Conservation (phyloP, 2,113 vertebrate species). For the Oreochromis niloticus region DNA sequence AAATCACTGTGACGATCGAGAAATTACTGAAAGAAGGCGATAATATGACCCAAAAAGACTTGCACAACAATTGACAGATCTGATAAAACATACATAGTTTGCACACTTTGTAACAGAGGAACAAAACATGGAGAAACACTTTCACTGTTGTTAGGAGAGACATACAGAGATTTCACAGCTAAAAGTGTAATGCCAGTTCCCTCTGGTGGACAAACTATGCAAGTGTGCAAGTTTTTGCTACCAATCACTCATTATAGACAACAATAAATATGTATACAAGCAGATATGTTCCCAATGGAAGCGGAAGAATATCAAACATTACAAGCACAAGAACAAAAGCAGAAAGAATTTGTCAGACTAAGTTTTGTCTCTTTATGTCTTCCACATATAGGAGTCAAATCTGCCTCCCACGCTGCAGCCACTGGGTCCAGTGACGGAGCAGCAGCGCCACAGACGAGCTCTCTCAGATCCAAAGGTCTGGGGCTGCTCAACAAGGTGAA, state of each 20-base stretch:
- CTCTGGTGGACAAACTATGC: neutral
- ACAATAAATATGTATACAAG: neutral
- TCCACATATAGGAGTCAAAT: conserved; percentile 8
- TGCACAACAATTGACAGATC: neutral
- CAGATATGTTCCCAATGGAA: neutral
- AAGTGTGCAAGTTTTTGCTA: neutral
- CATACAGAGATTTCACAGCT: neutral
- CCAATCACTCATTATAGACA: neutral
- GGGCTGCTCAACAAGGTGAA: conserved; percentile 80
- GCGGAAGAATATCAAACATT: neutral
- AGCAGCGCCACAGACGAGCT: conserved; percentile 51
- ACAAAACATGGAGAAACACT: neutral
- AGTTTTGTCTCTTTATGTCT: neutral
- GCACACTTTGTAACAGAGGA: neutral
- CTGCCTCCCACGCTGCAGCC: conserved; percentile 59
- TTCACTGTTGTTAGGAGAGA: neutral
- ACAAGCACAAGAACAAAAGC: neutral
- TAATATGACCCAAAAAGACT: neutral
- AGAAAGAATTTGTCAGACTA: neutral
- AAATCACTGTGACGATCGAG: neutral
- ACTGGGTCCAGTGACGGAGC: conserved; percentile 72
- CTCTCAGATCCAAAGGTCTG: conserved; percentile 73
- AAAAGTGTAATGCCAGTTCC: neutral
- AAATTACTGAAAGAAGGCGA: neutral
- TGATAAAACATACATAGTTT: neutral